These are phyloP conservation scores for Lepus oiostolus DNA, from an alignment of 2,797 vertebrate genomes.

Conservation along the genomic window DNA sequence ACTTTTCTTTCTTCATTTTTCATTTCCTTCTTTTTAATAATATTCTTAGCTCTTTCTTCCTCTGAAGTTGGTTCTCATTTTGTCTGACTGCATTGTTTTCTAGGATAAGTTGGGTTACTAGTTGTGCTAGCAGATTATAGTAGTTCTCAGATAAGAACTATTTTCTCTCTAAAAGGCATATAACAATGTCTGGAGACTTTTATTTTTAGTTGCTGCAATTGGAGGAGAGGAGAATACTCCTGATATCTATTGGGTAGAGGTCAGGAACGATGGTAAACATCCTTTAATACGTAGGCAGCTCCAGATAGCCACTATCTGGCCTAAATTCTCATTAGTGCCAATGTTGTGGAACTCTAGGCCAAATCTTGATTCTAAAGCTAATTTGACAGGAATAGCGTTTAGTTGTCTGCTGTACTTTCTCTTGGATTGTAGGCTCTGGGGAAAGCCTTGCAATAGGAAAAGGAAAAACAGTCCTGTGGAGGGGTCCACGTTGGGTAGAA, in stretches of 20 bases:
- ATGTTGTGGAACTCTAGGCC: neutral
- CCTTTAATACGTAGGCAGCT: neutral
- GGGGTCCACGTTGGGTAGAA: fast-evolving
- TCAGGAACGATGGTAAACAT: neutral
- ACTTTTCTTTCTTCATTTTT: neutral
- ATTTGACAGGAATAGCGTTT: neutral
- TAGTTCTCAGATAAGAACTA: neutral
- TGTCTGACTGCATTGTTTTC: neutral
- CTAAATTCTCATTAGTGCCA: neutral
- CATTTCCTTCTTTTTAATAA: neutral
- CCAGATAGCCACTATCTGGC: neutral
- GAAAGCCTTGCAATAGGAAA: neutral
- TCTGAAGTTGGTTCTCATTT: neutral
- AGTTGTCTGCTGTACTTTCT: neutral
- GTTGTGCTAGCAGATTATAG: neutral
- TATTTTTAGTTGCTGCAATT: neutral
- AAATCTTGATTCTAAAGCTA: neutral
- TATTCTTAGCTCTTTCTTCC: neutral
- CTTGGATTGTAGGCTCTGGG: neutral
- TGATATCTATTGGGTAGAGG: neutral
- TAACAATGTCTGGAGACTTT: neutral
- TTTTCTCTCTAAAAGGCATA: neutral
- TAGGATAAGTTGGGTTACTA: neutral
- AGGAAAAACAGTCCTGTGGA: neutral
- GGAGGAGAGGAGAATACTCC: neutral